Base-by-base conservation (phyloP, 2,113 vertebrate species). In the Alligator mississippiensis region DNA sequence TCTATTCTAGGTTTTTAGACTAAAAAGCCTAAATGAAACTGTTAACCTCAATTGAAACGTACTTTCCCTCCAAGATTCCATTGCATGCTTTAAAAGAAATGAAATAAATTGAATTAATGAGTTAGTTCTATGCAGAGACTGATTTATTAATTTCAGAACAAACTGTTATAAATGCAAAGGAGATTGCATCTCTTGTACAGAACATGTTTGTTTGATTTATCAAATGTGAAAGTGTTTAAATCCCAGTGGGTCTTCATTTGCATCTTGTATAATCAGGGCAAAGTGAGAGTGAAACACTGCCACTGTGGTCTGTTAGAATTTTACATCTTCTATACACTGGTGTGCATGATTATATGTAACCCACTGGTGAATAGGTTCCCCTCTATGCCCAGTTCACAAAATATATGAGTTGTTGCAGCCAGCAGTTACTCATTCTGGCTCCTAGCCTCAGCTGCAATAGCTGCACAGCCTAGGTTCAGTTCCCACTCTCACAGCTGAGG, bases 111-210 rank as follows among this genome's bases (percentile, higher is more conserved):
- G 8, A 82, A 47, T 70, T 72, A 87, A 87, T 87, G 79, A 82
- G 38, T 77, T 91, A 83, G 78, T 59, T 89, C 70, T 89, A 68
- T 72, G 59, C 0, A 0, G n/a, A 81, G 70, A 91, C 84, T 96
- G 75, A 93, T 89, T 95, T 94, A 92, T 95, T 90, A 12, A 88
- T 76, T 95, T 97, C 87, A 92, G 88, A 91, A 84, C 80, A 84
- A 93, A 84, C 16, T 60, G 84, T 30, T 88, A 77, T 85, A 89
- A 86, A 79, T 91, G 34, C 80, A 58, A 61, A 92, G 81, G 88
- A 93, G 91, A 74, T 16, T 0, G 1, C n/a, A 84, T 85, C 92
- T 93, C 64, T 75, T 18, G 27, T 22, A 70, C 64, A 77, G 89
- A 89, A 88, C 47, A 58, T 2, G 47, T 63, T 18, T 4, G 58